Evolutionary conservation across 1,140 invertebrate species (phyloP).

Genomic region (Magallana angulata): DNA sequence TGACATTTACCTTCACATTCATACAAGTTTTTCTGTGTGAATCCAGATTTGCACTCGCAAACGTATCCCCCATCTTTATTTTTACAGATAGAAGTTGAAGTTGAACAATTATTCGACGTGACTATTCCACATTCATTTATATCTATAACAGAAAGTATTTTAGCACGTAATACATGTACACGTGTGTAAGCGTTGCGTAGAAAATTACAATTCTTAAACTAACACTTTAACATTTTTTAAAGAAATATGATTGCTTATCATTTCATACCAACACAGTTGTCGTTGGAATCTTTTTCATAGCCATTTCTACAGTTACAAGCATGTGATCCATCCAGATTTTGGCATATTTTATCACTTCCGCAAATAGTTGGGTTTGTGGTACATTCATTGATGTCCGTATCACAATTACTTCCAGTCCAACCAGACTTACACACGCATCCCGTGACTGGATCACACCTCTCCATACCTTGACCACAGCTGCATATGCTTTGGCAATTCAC

Average conservation of each 20-base stretch:
- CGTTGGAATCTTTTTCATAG: conserved; percentile 25
- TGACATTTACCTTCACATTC: neutral
- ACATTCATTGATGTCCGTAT: conserved; percentile 66
- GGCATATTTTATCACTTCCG: conserved; percentile 45
- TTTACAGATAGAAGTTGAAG: neutral
- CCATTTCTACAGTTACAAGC: conserved; percentile 57
- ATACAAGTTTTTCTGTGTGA: neutral
- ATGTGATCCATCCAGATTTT: conserved; percentile 58
- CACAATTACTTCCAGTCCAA: conserved; percentile 67
- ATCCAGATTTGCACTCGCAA: neutral
- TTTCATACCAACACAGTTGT: conserved; percentile 50
- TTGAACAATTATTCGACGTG: neutral
- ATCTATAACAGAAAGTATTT: conserved; percentile 38
- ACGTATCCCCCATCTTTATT: neutral
- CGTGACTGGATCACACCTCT: conserved; percentile 52
- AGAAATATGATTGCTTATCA: too few species aligned
- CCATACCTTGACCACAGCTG: conserved; percentile 57
- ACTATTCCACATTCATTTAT: conserved; percentile 48
- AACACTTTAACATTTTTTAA: too few species aligned
- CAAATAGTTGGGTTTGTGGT: conserved; percentile 32
- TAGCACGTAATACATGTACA: too few species aligned
- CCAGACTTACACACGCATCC: conserved; percentile 68
- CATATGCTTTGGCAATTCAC: conserved; percentile 59
- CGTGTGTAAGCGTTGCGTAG: too few species aligned
- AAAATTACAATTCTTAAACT: too few species aligned